Base-by-base conservation (phyloP, 2,797 vertebrate genomes). In the Eleutherodactylus coqui region DNA sequence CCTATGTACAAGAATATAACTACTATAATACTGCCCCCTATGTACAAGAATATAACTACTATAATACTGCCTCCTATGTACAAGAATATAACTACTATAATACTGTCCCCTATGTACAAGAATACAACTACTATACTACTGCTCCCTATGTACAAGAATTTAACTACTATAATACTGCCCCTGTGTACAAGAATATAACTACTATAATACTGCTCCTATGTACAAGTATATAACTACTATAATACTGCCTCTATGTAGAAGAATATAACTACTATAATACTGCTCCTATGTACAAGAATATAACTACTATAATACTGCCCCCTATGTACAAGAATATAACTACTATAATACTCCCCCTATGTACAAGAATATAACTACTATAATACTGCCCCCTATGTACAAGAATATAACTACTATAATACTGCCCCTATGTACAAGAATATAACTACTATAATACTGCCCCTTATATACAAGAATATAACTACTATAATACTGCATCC, bases 11-110 rank as follows among this genome's bases (percentile, higher is more conserved):
- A 24, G 53, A 55, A 55, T 55, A 55, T 55, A 55, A 55, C 53
- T 55, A 55, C 53, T 55, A 55, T 24, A 55, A 55, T 55, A 55
- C 53, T 55, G 53, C 53, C n/a, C 7, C 53, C 53, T 55, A 55
- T 55, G 5, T 55, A 55, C 53, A 55, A 55, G 53, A 55, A 55
- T 55, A 55, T 55, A 55, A 55, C 19, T 55, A 24, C 53, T 55
- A 55, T 55, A 55, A 55, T 24, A 55, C 53, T 55, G 53, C 53
- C 17, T 34, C 4, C 64, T 38, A 36, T 69, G 9, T 69, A 36
- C 34, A 69, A 69, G 34, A 69, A 69, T 69, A 69, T 69, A 69
- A 38, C 64, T 69, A 69, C 64, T 69, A 69, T 69, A 69, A 69
- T 69, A 69, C 64, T 69, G 34, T 34, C 55, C 4, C 64, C 64